Evolutionary conservation across 1,140 invertebrate species (phyloP), one percentile per base, ranked within the genome.

Genomic region (Lepidurus apus): DNA sequence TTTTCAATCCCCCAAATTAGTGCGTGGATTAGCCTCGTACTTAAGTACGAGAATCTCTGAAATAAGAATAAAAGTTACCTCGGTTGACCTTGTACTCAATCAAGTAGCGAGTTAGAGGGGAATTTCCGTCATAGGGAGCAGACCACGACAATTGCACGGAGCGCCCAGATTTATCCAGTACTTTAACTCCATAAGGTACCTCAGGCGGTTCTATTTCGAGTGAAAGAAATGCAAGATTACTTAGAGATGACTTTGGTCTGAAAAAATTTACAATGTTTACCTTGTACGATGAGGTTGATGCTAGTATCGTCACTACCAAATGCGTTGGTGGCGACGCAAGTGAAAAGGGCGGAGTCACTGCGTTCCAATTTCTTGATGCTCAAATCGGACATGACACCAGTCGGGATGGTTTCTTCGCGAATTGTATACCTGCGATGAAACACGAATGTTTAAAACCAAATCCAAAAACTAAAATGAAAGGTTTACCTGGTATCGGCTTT

Each of bases 261-360:
- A 8, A 44, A 73, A 42, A 82, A 77, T 79, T 76, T 45, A 73
- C 74, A 47, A 76, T 74, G 82, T 81, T 81, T 85, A 93, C 93
- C 93, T 91, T 97, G 95, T 80, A 98, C 93, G 82, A 97, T 96
- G 87, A 98, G 91, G 84, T 96, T 95, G 83, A 97, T 96, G 84
- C 93, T 96, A 17, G 95, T 96, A 82, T 97, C 95, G 84, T 98
- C 96, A 81, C 93, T 95, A 24, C 96, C 96, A 85, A 97, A 96
- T 26, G 93, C 92, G 86, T 98, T 98, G 6, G 94, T 95, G 1
- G 95, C 96, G 7, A 95, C 92, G 83, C 97, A 98, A 42, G 95
- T 97, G 84, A 97, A 98, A 3, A 97, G 86, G 17, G 95, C 95
- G 1, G 96, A 96, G 84, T 98, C 96, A 74, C 90, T 90, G 83